Conservation (phyloP, 2,888 invertebrate species). For the Noctua janthe region DNA sequence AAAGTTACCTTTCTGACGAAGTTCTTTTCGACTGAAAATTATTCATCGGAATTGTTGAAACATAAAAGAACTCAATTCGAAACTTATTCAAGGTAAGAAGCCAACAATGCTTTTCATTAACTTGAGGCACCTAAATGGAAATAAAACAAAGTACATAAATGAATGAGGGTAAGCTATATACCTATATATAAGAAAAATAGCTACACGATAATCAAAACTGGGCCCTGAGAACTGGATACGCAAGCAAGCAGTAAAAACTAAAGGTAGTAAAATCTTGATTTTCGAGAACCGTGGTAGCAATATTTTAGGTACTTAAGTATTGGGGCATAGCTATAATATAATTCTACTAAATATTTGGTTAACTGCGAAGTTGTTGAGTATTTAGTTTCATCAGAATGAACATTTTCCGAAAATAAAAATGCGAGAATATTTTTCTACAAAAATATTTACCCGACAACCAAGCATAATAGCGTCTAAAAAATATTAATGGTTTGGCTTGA, state of each 20-base stretch:
- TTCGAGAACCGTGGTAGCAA: not conserved
- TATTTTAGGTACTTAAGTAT: not conserved
- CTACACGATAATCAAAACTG: not conserved
- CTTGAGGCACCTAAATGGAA: conserved; percentile 14
- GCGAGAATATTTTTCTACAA: not conserved
- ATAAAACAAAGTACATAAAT: conserved; percentile 13
- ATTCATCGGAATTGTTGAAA: conserved; percentile 56
- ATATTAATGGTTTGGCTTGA: conserved; percentile 2
- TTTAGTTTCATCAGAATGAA: not conserved
- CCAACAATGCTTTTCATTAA: conserved; percentile 43
- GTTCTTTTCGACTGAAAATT: conserved; percentile 49
- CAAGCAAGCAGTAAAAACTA: not conserved
- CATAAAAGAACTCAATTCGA: conserved; percentile 47
- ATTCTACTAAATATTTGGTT: not conserved
- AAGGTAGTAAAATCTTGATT: not conserved
- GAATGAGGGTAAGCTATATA: not conserved
- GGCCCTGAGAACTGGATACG: not conserved
- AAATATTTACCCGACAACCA: conserved; percentile 7
- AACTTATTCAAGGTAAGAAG: conserved; percentile 54
- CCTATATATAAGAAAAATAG: not conserved
- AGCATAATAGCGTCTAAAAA: not conserved
- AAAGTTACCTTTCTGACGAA: conserved; percentile 42
- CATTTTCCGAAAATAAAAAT: not conserved
- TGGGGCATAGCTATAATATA: not conserved
- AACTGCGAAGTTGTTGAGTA: conserved; percentile 1